phyloP scores from a whole-genome alignment of 2,113 vertebrate genomes.

The Ictidomys tridecemlineatus region DNA sequence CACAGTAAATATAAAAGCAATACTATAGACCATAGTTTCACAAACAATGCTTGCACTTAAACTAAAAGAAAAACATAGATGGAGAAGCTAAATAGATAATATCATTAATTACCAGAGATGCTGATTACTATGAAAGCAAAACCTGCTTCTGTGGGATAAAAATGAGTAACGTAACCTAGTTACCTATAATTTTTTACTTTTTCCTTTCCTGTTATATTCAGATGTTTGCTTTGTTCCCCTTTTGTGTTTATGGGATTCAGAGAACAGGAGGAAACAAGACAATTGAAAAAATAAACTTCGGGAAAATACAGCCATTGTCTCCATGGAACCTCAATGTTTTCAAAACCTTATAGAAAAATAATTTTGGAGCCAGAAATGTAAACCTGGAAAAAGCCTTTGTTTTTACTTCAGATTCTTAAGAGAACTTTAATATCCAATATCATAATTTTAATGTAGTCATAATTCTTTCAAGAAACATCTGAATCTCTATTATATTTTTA shows the following conservation, averaged over 20 bases:
- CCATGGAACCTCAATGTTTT: conserved; percentile 23
- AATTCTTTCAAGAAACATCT: background rate
- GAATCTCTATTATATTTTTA: background rate
- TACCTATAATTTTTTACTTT: background rate
- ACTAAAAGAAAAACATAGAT: conserved; percentile 4
- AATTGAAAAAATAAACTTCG: conserved; percentile 12
- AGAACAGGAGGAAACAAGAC: background rate
- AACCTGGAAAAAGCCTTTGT: background rate
- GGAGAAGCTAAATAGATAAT: background rate
- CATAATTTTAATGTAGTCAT: background rate
- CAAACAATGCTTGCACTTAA: background rate
- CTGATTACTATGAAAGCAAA: conserved; percentile 33
- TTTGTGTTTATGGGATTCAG: background rate
- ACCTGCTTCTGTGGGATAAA: background rate
- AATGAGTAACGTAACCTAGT: background rate
- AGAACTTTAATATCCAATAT: background rate
- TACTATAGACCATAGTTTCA: background rate
- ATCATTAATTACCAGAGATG: conserved; percentile 30
- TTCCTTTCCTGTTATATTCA: conserved; percentile 37
- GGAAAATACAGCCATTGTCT: background rate
- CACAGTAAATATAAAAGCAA: background rate
- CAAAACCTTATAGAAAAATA: conserved; percentile 17
- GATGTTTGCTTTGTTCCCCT: background rate
- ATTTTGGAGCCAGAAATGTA: conserved; percentile 12
- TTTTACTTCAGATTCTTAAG: conserved; percentile 52